Conservation (phyloP, 2,888 invertebrate genomes). For the Odontocolon sp. region DNA sequence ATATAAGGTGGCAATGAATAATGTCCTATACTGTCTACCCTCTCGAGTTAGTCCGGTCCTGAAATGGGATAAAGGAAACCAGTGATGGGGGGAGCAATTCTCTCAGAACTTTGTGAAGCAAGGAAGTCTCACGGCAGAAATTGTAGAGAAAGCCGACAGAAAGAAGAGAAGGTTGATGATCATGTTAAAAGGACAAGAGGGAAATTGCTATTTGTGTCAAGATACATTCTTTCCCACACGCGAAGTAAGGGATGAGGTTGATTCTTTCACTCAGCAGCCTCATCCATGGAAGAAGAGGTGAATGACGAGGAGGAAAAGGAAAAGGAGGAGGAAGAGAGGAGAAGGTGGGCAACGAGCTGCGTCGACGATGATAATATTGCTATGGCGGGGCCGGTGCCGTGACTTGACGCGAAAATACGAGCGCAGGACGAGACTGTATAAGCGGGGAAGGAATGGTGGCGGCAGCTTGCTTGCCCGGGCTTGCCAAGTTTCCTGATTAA, state of each 20-base stretch:
- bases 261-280: background rate
- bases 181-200: conserved; percentile 11
- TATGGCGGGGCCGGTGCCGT: conserved; percentile 57
- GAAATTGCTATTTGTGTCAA: conserved; percentile 18
- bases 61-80: conserved; percentile 33
- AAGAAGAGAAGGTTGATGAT: conserved; percentile 14
- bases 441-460: conserved; percentile 28
- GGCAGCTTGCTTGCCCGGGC: conserved; percentile 56
- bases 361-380: conserved; percentile 73
- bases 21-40: conserved; percentile 46
- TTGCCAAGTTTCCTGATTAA: conserved; percentile 77
- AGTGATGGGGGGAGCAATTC: conserved; percentile 27
- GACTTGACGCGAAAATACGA: conserved; percentile 72
- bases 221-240: conserved; percentile 3
- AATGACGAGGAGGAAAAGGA: background rate
- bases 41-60: background rate
- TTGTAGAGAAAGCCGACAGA: background rate
- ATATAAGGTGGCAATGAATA: conserved; percentile 71
- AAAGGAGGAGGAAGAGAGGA: conserved; percentile 6
- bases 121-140: background rate
- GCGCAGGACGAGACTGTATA: conserved; percentile 30
- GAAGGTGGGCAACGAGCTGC: conserved; percentile 61
- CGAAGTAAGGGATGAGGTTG: conserved; percentile 4
- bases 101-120: background rate
- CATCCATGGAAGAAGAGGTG: conserved; percentile 16